Evolutionary conservation across 2,797 vertebrate genomes (phyloP).

Genomic region (Lateolabrax maculatus): DNA sequence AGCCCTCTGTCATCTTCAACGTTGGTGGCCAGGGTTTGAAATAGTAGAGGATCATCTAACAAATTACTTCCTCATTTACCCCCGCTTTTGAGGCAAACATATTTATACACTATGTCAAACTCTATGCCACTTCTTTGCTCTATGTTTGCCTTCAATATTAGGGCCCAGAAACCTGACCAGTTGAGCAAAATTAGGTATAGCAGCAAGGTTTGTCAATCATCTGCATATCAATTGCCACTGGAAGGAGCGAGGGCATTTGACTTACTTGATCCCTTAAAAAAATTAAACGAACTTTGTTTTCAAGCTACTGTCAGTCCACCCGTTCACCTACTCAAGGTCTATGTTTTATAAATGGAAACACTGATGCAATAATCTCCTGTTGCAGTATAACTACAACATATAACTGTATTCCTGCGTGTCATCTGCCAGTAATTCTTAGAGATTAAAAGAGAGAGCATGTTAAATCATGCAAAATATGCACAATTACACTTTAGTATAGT

Average conservation of each 20-base stretch:
- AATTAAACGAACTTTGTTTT: not conserved
- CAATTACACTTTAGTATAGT: not conserved
- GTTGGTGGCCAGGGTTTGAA: conserved; percentile 70
- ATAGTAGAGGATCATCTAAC: conserved; percentile 45
- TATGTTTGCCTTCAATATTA: not conserved
- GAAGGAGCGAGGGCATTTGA: not conserved
- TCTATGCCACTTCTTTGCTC: not conserved
- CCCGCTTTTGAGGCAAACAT: conserved; percentile 36
- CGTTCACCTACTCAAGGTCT: not conserved
- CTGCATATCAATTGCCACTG: not conserved
- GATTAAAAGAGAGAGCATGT: not conserved
- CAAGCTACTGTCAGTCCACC: not conserved
- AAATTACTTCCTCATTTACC: conserved; percentile 61
- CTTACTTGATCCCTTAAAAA: not conserved
- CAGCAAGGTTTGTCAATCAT: not conserved
- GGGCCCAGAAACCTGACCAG: not conserved
- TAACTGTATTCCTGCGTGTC: not conserved
- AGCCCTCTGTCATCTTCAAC: conserved; percentile 68
- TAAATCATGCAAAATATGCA: too few species aligned
- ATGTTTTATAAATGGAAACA: not conserved
- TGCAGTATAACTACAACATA: not conserved
- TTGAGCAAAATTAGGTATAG: not conserved
- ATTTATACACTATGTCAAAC: conserved; percentile 31
- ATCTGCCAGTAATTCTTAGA: not conserved
- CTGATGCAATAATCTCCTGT: not conserved